Evolutionary conservation across 2,797 vertebrate genomes (phyloP).

Genomic region (Darevskia nairensis): DNA sequence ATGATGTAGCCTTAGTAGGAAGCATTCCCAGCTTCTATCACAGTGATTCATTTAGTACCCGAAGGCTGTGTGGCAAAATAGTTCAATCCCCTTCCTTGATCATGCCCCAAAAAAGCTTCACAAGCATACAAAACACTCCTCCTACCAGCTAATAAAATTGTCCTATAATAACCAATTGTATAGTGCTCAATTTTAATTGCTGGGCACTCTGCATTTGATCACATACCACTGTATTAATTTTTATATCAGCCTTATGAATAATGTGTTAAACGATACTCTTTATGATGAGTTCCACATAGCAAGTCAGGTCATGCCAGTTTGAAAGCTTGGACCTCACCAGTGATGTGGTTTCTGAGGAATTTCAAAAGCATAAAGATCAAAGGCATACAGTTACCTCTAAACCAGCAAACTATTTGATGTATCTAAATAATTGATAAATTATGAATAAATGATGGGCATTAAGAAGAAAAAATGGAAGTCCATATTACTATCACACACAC

Average conservation of each 20-base stretch:
- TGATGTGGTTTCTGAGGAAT: conserved; percentile 57
- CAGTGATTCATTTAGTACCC: neutral
- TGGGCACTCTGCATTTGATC: neutral
- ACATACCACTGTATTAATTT: neutral
- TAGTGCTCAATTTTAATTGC: neutral
- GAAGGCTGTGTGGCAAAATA: neutral
- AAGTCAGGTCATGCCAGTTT: conserved; percentile 65
- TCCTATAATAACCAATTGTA: neutral
- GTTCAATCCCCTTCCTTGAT: neutral
- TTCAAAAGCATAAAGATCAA: conserved; percentile 62
- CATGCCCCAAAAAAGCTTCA: neutral
- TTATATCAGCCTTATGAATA: conserved; percentile 41
- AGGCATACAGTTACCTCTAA: conserved; percentile 49
- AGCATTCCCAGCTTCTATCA: neutral
- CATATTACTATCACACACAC: too few relatives aligned
- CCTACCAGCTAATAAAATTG: neutral
- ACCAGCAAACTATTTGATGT: conserved; percentile 30
- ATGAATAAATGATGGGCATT: neutral
- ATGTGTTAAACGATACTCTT: conserved; percentile 38
- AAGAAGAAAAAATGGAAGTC: neutral
- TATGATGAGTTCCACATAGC: conserved; percentile 68
- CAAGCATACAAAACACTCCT: neutral
- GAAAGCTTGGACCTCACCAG: conserved; percentile 68
- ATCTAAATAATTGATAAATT: conserved; percentile 11
- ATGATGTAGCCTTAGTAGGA: neutral